A percentile compares a stretch with the other conserved stretches of the same genome.
Evolutionary conservation across 2,113 vertebrate genomes (phyloP).

Genomic region (Plectropomus leopardus): DNA sequence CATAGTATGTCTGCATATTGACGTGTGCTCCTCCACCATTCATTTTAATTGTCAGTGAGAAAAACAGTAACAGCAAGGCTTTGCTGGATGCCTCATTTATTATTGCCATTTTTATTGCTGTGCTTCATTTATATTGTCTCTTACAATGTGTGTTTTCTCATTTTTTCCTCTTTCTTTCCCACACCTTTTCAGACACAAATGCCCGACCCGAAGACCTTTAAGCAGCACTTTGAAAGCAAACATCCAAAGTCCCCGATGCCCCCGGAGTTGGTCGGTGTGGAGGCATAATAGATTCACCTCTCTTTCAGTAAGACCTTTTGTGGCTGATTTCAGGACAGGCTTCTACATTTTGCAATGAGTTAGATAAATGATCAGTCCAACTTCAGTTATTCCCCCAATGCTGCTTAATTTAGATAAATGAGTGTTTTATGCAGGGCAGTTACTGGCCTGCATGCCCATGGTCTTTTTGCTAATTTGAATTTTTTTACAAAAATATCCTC

Average conservation of each 20-base stretch:
- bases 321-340: conserved; percentile 33
- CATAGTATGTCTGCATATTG: no score
- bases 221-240: conserved; percentile 86
- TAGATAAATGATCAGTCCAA: conserved; percentile 14
- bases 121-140: neutral
- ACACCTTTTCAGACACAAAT: conserved; percentile 77
- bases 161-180: neutral
- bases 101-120: neutral
- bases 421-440: conserved; percentile 27
- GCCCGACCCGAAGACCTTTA: conserved; percentile 84
- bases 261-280: conserved; percentile 59
- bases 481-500: neutral
- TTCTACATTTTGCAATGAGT: conserved; percentile 39
- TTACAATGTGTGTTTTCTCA: neutral
- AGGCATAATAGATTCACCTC: conserved; percentile 40
- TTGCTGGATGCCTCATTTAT: neutral
- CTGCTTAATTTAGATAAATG: conserved; percentile 10
- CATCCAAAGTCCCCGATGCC: conserved; percentile 82
- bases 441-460: neutral
- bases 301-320: conserved; percentile 28
- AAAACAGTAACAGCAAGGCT: no score
- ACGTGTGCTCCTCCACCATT: no score
- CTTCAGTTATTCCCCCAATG: conserved; percentile 24
- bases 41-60: no score
- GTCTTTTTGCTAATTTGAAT: neutral